Evolutionary conservation across 30 jellyfish, hydroid and myxozoan genomes (phyloP).

Genomic region (Chironex yamaguchii): DNA sequence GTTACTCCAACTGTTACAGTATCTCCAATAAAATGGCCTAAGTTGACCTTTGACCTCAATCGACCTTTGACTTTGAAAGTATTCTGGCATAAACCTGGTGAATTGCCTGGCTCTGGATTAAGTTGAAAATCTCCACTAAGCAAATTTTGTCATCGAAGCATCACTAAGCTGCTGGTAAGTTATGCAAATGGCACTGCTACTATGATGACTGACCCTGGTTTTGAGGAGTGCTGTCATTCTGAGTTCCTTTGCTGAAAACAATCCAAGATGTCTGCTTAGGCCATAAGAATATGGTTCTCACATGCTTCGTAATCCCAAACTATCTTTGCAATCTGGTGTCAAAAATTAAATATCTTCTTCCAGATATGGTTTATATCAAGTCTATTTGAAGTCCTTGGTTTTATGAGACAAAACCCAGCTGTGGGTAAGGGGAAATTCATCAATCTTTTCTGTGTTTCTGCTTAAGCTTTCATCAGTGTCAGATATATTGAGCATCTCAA

Average conservation of each 20-base stretch:
- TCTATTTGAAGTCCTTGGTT: no score
- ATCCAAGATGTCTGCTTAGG: constrained; percentile 12
- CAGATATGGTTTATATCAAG: no score
- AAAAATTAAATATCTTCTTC: no score
- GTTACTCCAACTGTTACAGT: constrained; percentile 53
- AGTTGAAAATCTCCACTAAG: constrained; percentile 32
- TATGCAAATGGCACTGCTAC: constrained; percentile 23
- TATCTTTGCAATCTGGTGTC: constrained; percentile 4
- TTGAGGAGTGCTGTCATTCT: no score
- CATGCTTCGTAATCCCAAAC: not conserved
- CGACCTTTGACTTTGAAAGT: constrained; percentile 5
- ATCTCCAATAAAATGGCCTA: constrained; percentile 10
- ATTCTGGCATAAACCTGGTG: constrained; percentile 27
- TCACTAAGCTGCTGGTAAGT: constrained; percentile 41
- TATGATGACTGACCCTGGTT: no score
- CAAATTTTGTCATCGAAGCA: constrained; percentile 28
- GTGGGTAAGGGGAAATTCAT: no score
- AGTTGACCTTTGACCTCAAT: constrained; percentile 3
- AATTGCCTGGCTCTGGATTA: constrained; percentile 41
- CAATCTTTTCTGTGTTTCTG: no score
- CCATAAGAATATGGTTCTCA: constrained; percentile 2
- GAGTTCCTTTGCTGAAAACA: constrained; percentile 8
- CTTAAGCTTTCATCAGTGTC: no score
- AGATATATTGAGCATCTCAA: no score
- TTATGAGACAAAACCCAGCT: no score